phyloP scores from a whole-genome alignment of 1,140 invertebrate genomes.

The Geopemphigus sp. region DNA sequence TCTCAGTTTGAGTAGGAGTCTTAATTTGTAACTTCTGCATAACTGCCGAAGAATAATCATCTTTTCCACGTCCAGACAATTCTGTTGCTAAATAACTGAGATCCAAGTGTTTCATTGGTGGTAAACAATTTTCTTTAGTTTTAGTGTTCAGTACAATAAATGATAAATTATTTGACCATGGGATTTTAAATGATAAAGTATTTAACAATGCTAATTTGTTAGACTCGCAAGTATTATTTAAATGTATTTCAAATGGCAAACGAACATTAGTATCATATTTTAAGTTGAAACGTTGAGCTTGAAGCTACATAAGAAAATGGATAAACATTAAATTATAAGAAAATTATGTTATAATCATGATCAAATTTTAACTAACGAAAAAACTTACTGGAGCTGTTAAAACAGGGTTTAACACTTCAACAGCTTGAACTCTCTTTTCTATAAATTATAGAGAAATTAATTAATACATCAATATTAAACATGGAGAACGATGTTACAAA shows the following conservation, averaged over 20 bases:
- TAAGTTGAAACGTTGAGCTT: constrained; percentile 12
- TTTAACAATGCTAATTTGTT: constrained; percentile 9
- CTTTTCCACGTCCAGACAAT: constrained; percentile 34
- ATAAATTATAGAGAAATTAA: neutral
- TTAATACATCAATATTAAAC: neutral
- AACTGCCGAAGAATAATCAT: constrained; percentile 43
- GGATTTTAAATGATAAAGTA: constrained; percentile 11
- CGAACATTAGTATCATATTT: constrained; percentile 19
- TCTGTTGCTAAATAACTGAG: constrained; percentile 23
- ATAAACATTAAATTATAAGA: neutral
- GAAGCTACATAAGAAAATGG: neutral
- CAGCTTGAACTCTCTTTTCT: constrained; percentile 27
- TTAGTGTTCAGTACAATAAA: constrained; percentile 22
- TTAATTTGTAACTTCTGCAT: constrained; percentile 48
- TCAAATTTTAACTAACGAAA: neutral
- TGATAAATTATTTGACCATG: constrained; percentile 32
- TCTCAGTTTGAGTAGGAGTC: constrained; percentile 47
- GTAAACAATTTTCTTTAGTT: constrained; percentile 20
- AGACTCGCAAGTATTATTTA: neutral
- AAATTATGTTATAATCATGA: too few relatives aligned
- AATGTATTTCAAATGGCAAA: constrained; percentile 32
- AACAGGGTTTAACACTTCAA: neutral
- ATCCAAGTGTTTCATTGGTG: neutral
- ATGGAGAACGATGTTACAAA: too few relatives aligned
- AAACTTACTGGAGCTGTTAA: constrained; percentile 30